Percentiles rank a stretch among this genome's conserved stretches.
phyloP scores from a whole-genome alignment of 2,113 vertebrate genomes.

The Morone saxatilis region DNA sequence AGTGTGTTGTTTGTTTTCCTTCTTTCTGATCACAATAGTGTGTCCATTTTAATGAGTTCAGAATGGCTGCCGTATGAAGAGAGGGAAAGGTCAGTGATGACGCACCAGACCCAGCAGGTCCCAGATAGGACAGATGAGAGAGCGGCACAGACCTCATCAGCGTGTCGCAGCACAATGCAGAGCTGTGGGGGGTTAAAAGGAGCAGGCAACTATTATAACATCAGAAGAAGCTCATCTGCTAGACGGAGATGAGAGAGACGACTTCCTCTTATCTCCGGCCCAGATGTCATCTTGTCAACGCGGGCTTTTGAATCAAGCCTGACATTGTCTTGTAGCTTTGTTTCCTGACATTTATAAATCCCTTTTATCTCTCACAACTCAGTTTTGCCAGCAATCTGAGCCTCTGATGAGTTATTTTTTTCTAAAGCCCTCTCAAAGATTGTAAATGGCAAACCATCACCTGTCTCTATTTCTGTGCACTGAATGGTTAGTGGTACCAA shows the following conservation, averaged over 20 bases:
- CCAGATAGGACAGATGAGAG: constrained; percentile 27
- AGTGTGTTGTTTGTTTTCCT: constrained; percentile 14
- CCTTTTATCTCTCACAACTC: constrained; percentile 45
- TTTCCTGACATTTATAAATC: constrained; percentile 33
- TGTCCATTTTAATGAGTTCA: constrained; percentile 8
- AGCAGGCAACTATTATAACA: constrained; percentile 14
- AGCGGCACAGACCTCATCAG: constrained; percentile 13
- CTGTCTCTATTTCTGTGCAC: constrained; percentile 9
- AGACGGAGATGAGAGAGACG: constrained; percentile 16
- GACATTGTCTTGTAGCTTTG: constrained; percentile 34
- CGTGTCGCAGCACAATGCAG: constrained; percentile 32
- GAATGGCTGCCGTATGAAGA: not conserved
- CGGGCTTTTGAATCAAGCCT: constrained; percentile 29
- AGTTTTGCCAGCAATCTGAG: constrained; percentile 27
- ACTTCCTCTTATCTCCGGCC: constrained; percentile 27
- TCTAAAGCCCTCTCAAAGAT: constrained; percentile 12
- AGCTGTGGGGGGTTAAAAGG: constrained; percentile 26
- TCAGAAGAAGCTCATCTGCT: constrained; percentile 35
- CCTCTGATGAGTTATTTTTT: constrained; percentile 8
- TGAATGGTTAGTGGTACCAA: not conserved
- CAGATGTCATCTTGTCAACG: constrained; percentile 15
- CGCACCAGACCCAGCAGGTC: constrained; percentile 54
- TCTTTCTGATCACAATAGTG: constrained; percentile 21
- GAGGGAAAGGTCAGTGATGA: constrained; percentile 66
- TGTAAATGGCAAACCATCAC: constrained; percentile 26